Evolutionary conservation across 2,113 vertebrate genomes (phyloP).

Genomic region (Synodontis membranacea): DNA sequence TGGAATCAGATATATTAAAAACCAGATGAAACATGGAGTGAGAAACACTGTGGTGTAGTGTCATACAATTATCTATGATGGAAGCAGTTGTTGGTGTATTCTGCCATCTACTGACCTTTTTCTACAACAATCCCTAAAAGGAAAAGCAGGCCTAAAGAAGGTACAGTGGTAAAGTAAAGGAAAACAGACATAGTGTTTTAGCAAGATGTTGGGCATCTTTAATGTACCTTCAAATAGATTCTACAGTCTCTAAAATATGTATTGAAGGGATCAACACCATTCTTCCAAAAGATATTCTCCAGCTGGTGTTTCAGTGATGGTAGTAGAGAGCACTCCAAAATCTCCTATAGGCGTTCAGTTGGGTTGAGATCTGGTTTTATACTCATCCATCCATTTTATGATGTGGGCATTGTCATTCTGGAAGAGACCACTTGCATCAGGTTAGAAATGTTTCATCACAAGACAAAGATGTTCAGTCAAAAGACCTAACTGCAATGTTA

Average conservation of each 20-base stretch:
- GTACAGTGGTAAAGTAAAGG: background rate
- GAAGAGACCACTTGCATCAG: background rate
- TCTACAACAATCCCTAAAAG: background rate
- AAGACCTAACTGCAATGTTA: background rate
- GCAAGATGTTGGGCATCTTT: background rate
- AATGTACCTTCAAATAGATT: background rate
- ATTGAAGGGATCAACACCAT: background rate
- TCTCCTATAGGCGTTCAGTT: background rate
- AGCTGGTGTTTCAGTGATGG: background rate
- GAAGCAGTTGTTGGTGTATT: background rate
- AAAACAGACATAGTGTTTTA: background rate
- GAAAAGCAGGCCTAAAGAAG: background rate
- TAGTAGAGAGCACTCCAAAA: background rate
- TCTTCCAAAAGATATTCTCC: background rate
- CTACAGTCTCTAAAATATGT: background rate
- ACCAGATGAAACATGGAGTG: background rate
- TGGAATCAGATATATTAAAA: background rate
- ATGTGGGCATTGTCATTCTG: background rate
- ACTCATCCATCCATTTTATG: background rate
- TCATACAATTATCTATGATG: background rate
- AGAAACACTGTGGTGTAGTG: no score
- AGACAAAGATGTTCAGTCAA: background rate
- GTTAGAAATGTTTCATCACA: background rate
- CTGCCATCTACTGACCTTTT: slow-evolving; percentile 34
- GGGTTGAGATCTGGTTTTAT: background rate